Evolutionary conservation across 1,140 invertebrate genomes (phyloP), one percentile per base, ranked within the genome.

Genomic region (Lepidotrigona ventralis): DNA sequence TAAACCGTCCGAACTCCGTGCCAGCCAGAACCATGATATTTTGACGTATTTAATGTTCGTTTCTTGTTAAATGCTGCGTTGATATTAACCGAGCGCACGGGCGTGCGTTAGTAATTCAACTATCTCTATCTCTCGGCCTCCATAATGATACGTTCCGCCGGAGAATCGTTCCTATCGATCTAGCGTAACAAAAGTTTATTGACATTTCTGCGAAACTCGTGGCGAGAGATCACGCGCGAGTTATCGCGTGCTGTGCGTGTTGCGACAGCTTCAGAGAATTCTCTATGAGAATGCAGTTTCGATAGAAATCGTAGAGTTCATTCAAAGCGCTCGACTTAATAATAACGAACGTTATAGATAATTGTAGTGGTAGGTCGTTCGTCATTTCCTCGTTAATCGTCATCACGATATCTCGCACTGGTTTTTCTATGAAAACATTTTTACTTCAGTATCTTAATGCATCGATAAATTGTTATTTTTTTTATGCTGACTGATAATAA

Each of bases 1-100:
- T 81, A 84, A 76, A 87, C 83, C 86, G 71, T 88, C 86, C 82
- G 84, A 79, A 85, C 86, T 77, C 76, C 66, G 69, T 78, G 85
- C 76, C 87, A 81, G 79, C 68, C 81, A 77, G 85, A 81, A 90
- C 90, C 87, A 90, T 86, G 85, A 85, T 89, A 85, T 90, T 91
- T 88, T 78, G 80, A 83, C 85, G 81, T 68, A 76, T 79, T 85
- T 83, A 79, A 81, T 74, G 87, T 88, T 86, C 82, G 74, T 86
- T 84, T 78, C 85, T 81, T 84, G 78, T 88, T 87, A 83, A 86
- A 82, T 82, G 81, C 70, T 74, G 81, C 86, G 71, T 79, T 85
- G 81, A 85, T 87, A 87, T 85, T 84, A 89, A 85, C 86, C 71
- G 87, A 63, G 46, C 19, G n/a, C n/a, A 17, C n/a, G 26, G 21